Percentiles rank a stretch among this genome's conserved stretches.
phyloP scores from a whole-genome alignment of 1,140 invertebrate species.

The Drusus annulatus region DNA sequence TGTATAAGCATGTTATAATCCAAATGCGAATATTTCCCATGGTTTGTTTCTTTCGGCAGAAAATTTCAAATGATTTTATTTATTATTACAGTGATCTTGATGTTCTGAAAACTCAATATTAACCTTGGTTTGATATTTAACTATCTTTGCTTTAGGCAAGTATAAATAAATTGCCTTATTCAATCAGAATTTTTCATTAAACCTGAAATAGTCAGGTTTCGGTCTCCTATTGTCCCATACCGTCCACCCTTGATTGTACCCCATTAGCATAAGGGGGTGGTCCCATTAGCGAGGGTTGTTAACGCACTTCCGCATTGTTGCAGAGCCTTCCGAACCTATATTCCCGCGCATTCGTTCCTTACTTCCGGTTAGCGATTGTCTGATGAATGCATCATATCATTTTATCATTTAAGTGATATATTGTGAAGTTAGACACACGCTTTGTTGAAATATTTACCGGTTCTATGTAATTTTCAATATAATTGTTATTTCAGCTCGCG shows the following conservation, averaged over 20 bases:
- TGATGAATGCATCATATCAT: conserved; percentile 50
- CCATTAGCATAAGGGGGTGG: conserved; percentile 24
- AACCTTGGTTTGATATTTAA: no score
- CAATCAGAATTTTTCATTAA: no score
- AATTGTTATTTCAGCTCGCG: no score
- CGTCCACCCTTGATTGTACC: neutral
- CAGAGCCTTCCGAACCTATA: conserved; percentile 44
- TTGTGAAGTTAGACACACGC: conserved; percentile 40
- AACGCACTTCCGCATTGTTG: conserved; percentile 44
- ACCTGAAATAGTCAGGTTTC: conserved; percentile 3
- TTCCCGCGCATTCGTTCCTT: conserved; percentile 51
- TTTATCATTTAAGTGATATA: conserved; percentile 49
- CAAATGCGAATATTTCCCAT: no score
- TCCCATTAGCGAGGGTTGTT: conserved; percentile 38
- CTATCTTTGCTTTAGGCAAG: no score
- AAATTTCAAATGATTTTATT: no score
- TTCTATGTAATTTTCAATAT: no score
- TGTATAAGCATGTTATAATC: no score
- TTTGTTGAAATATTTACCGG: conserved; percentile 18
- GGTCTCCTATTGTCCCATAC: conserved; percentile 5
- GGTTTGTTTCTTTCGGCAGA: no score
- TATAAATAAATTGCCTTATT: no score
- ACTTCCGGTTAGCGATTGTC: conserved; percentile 48
- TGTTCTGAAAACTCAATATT: no score
- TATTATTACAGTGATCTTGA: no score